Evolutionary conservation across 2,888 invertebrate species (phyloP).

Genomic region (Melinopterus prodromus): DNA sequence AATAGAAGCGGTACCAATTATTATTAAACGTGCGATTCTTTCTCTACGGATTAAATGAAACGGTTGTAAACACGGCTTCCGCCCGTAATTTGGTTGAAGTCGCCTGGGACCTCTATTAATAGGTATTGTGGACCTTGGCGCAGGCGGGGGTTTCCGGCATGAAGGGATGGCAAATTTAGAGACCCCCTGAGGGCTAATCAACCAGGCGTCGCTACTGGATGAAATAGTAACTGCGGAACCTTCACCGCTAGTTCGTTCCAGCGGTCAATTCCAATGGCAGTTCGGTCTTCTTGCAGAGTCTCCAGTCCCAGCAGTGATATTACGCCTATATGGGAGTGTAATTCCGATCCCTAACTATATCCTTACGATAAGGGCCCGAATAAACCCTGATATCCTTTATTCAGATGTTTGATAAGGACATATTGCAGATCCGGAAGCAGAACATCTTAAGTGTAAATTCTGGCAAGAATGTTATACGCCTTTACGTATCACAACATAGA

Average conservation of each 20-base stretch:
- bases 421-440: too few species aligned
- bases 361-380: background rate
- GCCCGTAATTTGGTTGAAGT: background rate
- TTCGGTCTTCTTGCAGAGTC: background rate
- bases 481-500: too few species aligned
- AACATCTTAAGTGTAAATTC: too few species aligned
- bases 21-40: background rate
- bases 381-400: background rate
- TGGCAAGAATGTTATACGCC: too few species aligned
- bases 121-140: background rate
- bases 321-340: background rate
- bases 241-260: conserved; percentile 4
- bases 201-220: conserved; percentile 7
- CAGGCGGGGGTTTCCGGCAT: background rate
- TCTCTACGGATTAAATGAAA: background rate
- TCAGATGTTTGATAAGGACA: background rate
- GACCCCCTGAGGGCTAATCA: conserved; percentile 20
- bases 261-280: background rate
- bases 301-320: background rate
- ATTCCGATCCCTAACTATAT: background rate
- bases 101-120: background rate
- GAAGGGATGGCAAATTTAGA: conserved; percentile 18
- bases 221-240: background rate
- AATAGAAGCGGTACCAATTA: background rate
- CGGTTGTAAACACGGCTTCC: background rate